A percentile compares a stretch with the other conserved stretches of the same genome.
Conservation (phyloP, 2,113 vertebrate genomes). For the Triplophysa rosa region DNA sequence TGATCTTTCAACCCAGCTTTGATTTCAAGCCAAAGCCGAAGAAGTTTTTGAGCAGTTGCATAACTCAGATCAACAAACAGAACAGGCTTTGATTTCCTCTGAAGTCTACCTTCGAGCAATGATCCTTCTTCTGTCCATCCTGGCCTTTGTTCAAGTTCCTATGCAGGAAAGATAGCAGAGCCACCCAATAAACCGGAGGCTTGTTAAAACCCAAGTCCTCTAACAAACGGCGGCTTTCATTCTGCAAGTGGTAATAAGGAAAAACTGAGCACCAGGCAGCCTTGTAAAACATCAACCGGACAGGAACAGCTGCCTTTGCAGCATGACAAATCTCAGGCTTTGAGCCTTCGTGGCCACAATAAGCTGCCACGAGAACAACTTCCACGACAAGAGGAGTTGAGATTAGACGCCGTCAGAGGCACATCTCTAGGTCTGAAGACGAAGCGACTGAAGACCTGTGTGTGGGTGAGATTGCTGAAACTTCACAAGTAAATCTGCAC, state of each 20-base stretch:
- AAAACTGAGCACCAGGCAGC: background rate
- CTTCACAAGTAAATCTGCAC: constrained; percentile 21
- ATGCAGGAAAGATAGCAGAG: background rate
- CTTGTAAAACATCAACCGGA: constrained; percentile 22
- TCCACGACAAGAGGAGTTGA: constrained; percentile 9
- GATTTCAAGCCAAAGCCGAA: background rate
- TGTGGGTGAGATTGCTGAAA: background rate
- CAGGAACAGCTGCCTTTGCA: background rate
- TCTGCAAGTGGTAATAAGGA: background rate
- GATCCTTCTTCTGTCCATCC: background rate
- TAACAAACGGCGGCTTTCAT: background rate
- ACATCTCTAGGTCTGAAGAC: background rate
- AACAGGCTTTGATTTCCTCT: background rate
- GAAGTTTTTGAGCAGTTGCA: background rate
- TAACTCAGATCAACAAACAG: background rate
- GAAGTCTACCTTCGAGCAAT: background rate
- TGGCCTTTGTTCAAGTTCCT: background rate
- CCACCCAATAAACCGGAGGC: background rate
- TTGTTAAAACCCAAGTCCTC: constrained; percentile 27
- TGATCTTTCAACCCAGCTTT: background rate
- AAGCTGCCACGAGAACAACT: background rate
- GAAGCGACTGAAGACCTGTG: background rate
- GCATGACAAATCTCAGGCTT: constrained; percentile 18
- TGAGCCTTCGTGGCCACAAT: background rate
- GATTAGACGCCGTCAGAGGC: background rate